phyloP scores from a whole-genome alignment of 2,113 vertebrate species.

The Pardalotus punctatus region DNA sequence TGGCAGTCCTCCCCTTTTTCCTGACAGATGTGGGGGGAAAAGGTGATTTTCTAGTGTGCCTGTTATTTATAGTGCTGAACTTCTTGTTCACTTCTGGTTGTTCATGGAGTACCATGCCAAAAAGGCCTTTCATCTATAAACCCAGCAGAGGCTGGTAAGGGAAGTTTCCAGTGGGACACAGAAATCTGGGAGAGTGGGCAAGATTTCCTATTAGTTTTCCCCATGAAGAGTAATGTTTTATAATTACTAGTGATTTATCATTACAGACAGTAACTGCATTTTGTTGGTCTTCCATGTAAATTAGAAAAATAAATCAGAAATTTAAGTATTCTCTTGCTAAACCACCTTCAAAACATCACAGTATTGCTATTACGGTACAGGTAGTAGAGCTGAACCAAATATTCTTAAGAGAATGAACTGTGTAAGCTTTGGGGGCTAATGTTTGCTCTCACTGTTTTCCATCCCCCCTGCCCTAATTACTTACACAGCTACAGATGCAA shows the following conservation, averaged over 20 bases:
- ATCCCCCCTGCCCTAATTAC: background rate
- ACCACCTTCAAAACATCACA: accelerated
- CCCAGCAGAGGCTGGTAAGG: background rate
- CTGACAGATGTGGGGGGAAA: accelerated
- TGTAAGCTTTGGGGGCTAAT: background rate
- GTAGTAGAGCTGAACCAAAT: background rate
- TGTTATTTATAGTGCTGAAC: background rate
- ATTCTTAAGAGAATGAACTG: background rate
- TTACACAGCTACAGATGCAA: background rate
- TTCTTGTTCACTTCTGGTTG: background rate
- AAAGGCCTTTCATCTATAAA: background rate
- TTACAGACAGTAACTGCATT: background rate
- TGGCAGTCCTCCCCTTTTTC: background rate
- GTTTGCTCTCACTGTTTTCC: background rate
- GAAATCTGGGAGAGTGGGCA: background rate
- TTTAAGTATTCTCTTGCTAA: background rate
- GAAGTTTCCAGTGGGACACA: background rate
- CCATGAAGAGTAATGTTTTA: background rate
- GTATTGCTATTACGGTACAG: background rate
- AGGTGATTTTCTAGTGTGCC: background rate
- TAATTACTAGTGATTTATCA: background rate
- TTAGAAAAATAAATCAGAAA: background rate
- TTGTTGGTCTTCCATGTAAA: background rate
- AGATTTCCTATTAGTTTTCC: background rate
- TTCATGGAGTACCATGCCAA: background rate